These are phyloP conservation scores for Cryptus viduatorius DNA, from an alignment of 2,888 invertebrate genomes.

Conservation along the genomic window DNA sequence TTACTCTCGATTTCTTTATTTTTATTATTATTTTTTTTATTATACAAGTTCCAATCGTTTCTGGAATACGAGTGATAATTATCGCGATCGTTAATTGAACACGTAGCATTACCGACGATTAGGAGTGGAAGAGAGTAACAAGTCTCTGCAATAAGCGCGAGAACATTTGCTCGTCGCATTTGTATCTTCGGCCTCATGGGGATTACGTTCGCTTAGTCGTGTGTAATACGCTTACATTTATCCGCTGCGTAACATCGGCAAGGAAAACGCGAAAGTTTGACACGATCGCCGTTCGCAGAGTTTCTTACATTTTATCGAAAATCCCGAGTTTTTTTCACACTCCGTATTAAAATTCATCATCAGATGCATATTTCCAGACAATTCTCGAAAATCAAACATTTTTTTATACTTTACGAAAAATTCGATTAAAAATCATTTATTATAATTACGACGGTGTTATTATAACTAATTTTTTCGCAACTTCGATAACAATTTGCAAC, in stretches of 20 bases:
- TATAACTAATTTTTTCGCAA: too few species aligned
- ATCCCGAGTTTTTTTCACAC: too few species aligned
- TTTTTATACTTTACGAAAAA: too few species aligned
- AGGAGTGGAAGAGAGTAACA: not conserved
- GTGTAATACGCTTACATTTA: not conserved
- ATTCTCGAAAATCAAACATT: too few species aligned
- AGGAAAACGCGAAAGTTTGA: not conserved
- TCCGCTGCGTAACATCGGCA: not conserved
- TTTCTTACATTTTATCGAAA: too few species aligned
- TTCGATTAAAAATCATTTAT: too few species aligned
- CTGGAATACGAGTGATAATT: conserved; percentile 19
- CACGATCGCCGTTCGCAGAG: too few species aligned
- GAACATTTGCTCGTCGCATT: conserved; percentile 32
- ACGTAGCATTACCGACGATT: not conserved
- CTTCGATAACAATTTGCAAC: too few species aligned
- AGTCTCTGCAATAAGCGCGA: conserved; percentile 13
- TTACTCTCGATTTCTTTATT: conserved; percentile 47
- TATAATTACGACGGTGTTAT: too few species aligned
- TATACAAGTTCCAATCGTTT: conserved; percentile 9
- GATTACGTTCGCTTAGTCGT: not conserved
- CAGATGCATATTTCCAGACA: too few species aligned
- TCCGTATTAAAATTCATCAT: too few species aligned
- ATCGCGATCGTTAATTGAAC: conserved; percentile 18
- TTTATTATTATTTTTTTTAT: not conserved
- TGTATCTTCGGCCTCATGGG: not conserved